Evolutionary conservation across 1,140 invertebrate genomes (phyloP).

Genomic region (Cotesia typhae): DNA sequence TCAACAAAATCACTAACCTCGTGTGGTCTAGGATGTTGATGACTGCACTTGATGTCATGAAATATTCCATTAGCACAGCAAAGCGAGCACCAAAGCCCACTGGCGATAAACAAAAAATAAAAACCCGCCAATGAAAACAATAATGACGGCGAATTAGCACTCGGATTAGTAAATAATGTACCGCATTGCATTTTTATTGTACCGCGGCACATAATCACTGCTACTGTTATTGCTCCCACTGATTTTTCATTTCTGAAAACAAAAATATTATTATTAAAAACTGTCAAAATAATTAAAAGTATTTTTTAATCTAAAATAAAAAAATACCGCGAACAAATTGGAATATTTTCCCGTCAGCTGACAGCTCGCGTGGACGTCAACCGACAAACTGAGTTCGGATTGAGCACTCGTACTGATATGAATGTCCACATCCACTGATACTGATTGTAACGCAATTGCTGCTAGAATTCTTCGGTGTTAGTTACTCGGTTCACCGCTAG

Average conservation of each 20-base stretch:
- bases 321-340: constrained; percentile 55
- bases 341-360: constrained; percentile 37
- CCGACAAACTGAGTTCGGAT: neutral
- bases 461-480: no score
- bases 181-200: constrained; percentile 63
- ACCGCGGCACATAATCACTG: constrained; percentile 57
- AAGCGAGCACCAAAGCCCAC: constrained; percentile 46
- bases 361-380: constrained; percentile 1
- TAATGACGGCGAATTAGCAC: neutral
- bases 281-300: constrained; percentile 29
- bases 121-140: neutral
- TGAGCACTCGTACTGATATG: no score
- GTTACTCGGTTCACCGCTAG: neutral
- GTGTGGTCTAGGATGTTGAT: constrained; percentile 65
- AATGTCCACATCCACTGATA: no score
- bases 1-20: constrained; percentile 61
- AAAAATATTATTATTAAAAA: no score
- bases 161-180: constrained; percentile 36
- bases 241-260: no score
- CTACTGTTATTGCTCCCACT: constrained; percentile 34
- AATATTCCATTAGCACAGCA: constrained; percentile 61
- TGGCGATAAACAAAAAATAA: constrained; percentile 30
- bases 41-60: constrained; percentile 64
- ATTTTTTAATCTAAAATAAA: constrained; percentile 34
- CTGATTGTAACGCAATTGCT: no score